Percentiles rank a stretch among this genome's conserved stretches.
phyloP scores from a whole-genome alignment of 2,797 vertebrate species.

The Hirundo rustica region DNA sequence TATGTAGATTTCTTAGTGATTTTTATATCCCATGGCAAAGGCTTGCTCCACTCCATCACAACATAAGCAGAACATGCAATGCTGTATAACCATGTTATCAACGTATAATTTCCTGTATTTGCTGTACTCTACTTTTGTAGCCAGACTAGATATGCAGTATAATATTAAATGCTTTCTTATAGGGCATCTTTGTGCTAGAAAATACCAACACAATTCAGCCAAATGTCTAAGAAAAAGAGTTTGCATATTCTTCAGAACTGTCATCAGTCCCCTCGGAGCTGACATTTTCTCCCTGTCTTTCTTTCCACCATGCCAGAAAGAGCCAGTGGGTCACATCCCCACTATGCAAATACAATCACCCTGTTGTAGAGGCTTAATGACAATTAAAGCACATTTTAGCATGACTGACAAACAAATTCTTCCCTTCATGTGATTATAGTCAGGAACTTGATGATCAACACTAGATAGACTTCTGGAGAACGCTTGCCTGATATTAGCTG shows the following conservation, averaged over 20 bases:
- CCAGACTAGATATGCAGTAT: background rate
- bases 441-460: background rate
- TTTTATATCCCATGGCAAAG: background rate
- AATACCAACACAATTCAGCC: slow-evolving; percentile 14
- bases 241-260: slow-evolving; percentile 28
- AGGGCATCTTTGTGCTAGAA: background rate
- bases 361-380: background rate
- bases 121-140: slow-evolving; percentile 10
- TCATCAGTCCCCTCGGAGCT: background rate
- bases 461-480: background rate
- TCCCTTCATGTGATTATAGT: background rate
- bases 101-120: background rate
- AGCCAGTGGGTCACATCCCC: background rate
- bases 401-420: background rate
- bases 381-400: background rate
- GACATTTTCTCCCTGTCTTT: background rate
- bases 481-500: background rate
- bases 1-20: background rate
- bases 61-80: background rate
- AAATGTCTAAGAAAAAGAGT: slow-evolving; percentile 13
- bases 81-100: background rate
- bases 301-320: background rate
- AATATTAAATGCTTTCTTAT: slow-evolving; percentile 13
- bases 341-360: background rate
- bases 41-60: background rate